Evolutionary conservation across 1,140 invertebrate species (phyloP), one percentile per base, ranked within the genome.

Genomic region (Arion vulgaris): DNA sequence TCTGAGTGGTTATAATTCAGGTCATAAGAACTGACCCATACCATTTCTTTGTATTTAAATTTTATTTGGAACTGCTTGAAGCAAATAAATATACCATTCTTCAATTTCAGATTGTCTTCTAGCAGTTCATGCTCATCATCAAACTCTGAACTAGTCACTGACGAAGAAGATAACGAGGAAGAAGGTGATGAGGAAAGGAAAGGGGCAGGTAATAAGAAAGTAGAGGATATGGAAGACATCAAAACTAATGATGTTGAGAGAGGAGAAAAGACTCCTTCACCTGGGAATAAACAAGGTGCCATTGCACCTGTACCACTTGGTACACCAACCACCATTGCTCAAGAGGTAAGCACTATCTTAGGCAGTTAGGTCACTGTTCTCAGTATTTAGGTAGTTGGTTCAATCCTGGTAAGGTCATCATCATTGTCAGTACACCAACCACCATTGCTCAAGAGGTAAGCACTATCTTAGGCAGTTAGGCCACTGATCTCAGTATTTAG

Each of bases 251-350:
- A 5, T 26, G 38, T n/a, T 32, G 76, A 68, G 57, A 34, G 76
- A 66, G 76, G 62, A 36, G 62, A 68, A 39, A 68, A 68, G 76
- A 79, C 62, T 34, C 62, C 62, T 7, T 79, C 53, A 9, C 74
- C 74, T 34, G 28, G 15, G 1, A 9, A 76, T 57, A 66, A n/a
- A 36, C 76, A 11, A 23, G 51, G 9, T 41, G n/a, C 76, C 26
- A 57, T 19, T 39, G 28, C 13, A 73, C 1, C 26, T 39, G 51
- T 15, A 34, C 32, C 74, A 38, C 4, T 53, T 7, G 71, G 38
- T 13, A 76, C 74, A 11, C 74, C 74, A 26, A 51, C 13, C 26
- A 53, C 4, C 9, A n/a, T 76, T 53, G 74, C 36, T 36, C 41
- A n/a, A 51, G 74, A 76, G 32, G 74, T 76, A n/a, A 53, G 71